Conservation (phyloP, 2,113 vertebrate genomes). For the Atlantisia rogersi region DNA sequence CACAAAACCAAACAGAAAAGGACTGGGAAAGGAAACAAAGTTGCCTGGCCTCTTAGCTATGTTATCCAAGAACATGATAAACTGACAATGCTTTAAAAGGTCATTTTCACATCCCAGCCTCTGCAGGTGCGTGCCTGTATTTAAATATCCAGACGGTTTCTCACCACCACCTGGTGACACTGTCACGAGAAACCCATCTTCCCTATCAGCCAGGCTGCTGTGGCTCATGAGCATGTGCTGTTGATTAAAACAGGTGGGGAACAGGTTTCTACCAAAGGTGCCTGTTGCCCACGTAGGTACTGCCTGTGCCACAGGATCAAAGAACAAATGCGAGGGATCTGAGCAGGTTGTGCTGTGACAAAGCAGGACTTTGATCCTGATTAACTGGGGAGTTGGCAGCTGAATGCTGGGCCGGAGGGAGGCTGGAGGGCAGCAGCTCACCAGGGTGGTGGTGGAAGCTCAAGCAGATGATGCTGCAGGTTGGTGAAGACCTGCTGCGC, state of each 20-base stretch:
- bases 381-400: rapidly evolving
- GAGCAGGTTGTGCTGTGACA: background rate
- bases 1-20: background rate
- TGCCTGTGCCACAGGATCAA: background rate
- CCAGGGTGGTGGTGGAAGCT: background rate
- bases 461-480: rapidly evolving
- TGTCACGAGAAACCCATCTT: background rate
- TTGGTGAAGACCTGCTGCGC: rapidly evolving
- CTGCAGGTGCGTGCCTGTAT: background rate
- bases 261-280: background rate
- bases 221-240: rapidly evolving
- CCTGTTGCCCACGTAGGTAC: background rate
- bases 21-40: background rate
- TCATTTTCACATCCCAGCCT: background rate
- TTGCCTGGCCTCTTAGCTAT: background rate
- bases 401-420: rapidly evolving
- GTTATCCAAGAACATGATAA: background rate
- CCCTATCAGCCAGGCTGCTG: rapidly evolving
- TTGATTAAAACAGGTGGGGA: rapidly evolving
- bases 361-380: background rate
- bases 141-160: background rate
- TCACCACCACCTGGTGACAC: background rate
- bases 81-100: background rate
- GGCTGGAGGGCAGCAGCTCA: background rate
- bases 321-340: rapidly evolving